Evolutionary conservation across 2,888 invertebrate genomes (phyloP), one percentile per base, ranked within the genome.

Genomic region (Pristionchus japonicus): DNA sequence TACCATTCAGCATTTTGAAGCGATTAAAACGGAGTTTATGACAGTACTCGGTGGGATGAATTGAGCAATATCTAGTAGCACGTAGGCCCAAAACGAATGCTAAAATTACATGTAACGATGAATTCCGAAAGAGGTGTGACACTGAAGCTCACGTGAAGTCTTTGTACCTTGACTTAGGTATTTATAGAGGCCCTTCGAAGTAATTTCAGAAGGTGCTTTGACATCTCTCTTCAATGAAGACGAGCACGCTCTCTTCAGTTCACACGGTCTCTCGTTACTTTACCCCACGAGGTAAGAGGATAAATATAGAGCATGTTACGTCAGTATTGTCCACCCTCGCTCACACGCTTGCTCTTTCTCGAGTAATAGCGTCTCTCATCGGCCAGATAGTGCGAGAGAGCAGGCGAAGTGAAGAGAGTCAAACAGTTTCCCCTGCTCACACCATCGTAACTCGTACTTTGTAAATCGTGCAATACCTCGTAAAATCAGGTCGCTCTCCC

Each of bases 401-500:
- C 20, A 52, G 3, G n/a, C 3, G 7, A 57, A 7, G n/a, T 23
- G n/a, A n/a, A 57, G 57, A 57, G 64, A 27, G 64, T 1, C 15
- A 64, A 15, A 34, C 64, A 31, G 31, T 6, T 80, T 83, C n/a
- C n/a, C n/a, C n/a, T n/a, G n/a, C 82, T 23, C 82, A 83, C 52
- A 9, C 34, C 49, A 34, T 83, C 82, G 82, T 83, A 83, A 34
- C 82, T 49, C 82, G 52, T 37, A 83, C 82, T 83, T 83, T 83
- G 34, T 83, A 83, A 83, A 83, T 34, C 82, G 52, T 34, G 34
- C n/a, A 43, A 7, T 31, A 15, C 43, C 23, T 43, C n/a, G 49
- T 82, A 83, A 83, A 83, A 83, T 83, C 82, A 52, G 52, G 52
- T 49, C 82, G 37, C 40, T n/a, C 34, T 83, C 82, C 52, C 52